Conservation (phyloP, 2,113 vertebrate species). For the Helogale parvula region DNA sequence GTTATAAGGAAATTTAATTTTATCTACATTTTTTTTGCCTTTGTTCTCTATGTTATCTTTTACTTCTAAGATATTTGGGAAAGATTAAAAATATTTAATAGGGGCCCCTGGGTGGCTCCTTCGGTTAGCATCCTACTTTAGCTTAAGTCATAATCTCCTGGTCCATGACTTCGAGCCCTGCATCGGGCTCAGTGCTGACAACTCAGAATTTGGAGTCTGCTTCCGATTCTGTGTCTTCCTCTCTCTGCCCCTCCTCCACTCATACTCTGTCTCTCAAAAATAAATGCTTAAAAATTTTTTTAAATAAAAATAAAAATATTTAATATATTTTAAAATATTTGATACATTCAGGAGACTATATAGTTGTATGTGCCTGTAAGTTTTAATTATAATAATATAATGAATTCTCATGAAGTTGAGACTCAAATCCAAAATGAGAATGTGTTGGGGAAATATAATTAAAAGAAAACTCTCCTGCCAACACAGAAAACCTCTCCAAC, state of each 20-base stretch:
- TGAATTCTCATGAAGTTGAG: slow-evolving; percentile 13
- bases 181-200: too few relatives aligned
- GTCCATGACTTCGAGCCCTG: too few relatives aligned
- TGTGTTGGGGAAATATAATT: not conserved
- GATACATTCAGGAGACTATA: not conserved
- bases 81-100: not conserved
- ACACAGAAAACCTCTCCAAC: not conserved
- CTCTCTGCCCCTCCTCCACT: too few relatives aligned
- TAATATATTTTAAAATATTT: not conserved
- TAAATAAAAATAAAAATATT: not conserved
- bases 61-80: not conserved
- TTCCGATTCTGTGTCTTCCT: too few relatives aligned
- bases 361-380: not conserved
- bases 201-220: too few relatives aligned
- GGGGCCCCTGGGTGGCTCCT: too few relatives aligned
- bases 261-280: too few relatives aligned
- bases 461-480: not conserved
- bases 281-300: too few relatives aligned
- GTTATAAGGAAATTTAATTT: too few relatives aligned
- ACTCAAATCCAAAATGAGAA: not conserved
- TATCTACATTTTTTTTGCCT: too few relatives aligned
- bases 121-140: too few relatives aligned
- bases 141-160: too few relatives aligned
- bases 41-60: not conserved
- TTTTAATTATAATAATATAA: not conserved